Evolutionary conservation across 2,113 vertebrate species (phyloP).

Genomic region (Antechinus flavipes): DNA sequence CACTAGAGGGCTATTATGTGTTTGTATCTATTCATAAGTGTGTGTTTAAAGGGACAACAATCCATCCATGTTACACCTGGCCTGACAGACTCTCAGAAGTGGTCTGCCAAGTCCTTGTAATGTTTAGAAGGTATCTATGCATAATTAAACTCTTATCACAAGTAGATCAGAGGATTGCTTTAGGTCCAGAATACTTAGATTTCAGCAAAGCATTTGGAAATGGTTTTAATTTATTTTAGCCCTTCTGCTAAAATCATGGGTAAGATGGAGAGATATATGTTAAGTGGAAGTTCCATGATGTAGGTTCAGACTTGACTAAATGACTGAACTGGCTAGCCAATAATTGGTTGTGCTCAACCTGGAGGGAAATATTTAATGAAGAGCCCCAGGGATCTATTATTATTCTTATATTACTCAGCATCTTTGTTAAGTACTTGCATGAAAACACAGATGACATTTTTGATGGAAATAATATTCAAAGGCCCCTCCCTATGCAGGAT

Average conservation of each 20-base stretch:
- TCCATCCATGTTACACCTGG: not conserved
- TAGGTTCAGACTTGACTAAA: not conserved
- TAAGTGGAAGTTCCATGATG: not conserved
- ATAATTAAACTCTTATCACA: not conserved
- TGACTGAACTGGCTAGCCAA: not conserved
- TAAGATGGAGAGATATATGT: not conserved
- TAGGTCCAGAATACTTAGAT: not conserved
- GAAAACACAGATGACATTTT: not conserved
- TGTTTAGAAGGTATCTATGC: not conserved
- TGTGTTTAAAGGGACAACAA: not conserved
- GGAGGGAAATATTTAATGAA: not conserved
- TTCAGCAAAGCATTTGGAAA: not conserved
- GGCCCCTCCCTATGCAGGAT: not conserved
- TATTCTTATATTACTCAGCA: not conserved
- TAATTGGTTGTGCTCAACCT: not conserved
- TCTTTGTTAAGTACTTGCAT: not conserved
- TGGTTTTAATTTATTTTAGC: not conserved
- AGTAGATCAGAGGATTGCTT: not conserved
- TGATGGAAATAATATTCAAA: not conserved
- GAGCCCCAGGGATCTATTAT: not conserved
- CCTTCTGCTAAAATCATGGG: not conserved
- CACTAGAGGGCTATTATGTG: not conserved
- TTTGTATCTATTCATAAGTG: not conserved
- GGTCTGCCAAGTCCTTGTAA: not conserved
- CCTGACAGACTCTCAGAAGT: not conserved